phyloP scores from a whole-genome alignment of 2,888 invertebrate species.

The Brachyptera putata region DNA sequence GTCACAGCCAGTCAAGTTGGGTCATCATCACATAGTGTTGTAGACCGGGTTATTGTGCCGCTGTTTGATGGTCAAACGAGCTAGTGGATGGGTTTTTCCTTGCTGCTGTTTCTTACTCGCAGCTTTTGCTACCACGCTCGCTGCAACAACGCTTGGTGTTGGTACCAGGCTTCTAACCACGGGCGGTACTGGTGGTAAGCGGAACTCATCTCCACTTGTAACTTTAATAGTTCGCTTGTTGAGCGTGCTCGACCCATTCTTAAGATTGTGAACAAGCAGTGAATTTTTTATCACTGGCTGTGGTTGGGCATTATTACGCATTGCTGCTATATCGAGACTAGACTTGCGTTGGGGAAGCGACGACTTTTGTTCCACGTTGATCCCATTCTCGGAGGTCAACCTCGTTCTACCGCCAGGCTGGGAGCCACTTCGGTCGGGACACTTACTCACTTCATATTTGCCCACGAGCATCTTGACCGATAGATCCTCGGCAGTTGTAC shows the following conservation, averaged over 20 bases:
- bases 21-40: conserved; percentile 91
- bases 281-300: conserved; percentile 33
- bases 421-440: conserved; percentile 31
- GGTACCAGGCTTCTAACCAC: conserved; percentile 43
- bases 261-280: conserved; percentile 32
- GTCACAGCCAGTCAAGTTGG: conserved; percentile 25
- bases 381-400: conserved; percentile 37
- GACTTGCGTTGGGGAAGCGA: conserved; percentile 42
- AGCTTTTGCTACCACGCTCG: conserved; percentile 66
- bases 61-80: conserved; percentile 76
- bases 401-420: conserved; percentile 34
- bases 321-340: conserved; percentile 44
- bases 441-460: conserved; percentile 59
- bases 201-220: conserved; percentile 34
- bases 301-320: conserved; percentile 31
- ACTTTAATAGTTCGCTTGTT: conserved; percentile 11
- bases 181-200: conserved; percentile 48
- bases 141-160: conserved; percentile 57
- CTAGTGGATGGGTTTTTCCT: conserved; percentile 88
- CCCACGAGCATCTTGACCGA: conserved; percentile 73
- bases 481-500: conserved; percentile 55
- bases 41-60: conserved; percentile 79
- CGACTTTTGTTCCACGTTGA: conserved; percentile 37
- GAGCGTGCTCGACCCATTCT: conserved; percentile 25
- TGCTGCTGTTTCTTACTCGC: conserved; percentile 78